phyloP scores from a whole-genome alignment of 2,797 vertebrate species.

The Morelia viridis region DNA sequence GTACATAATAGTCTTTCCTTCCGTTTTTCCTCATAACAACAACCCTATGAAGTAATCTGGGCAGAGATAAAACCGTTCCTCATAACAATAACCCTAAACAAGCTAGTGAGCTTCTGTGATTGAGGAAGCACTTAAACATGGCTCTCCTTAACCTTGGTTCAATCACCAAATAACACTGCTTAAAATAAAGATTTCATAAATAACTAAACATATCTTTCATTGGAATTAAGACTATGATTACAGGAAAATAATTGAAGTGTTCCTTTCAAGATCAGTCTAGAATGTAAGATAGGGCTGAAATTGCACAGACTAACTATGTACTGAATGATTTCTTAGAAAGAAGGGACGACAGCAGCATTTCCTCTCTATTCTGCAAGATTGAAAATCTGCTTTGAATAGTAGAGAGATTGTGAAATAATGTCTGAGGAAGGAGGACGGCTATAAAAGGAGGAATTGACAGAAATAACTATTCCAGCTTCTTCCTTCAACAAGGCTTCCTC shows the following conservation, averaged over 20 bases:
- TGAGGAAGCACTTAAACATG: background rate
- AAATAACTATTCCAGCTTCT: background rate
- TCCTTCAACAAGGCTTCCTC: background rate
- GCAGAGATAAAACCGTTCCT: background rate
- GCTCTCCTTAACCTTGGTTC: background rate
- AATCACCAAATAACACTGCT: background rate
- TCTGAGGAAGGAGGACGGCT: background rate
- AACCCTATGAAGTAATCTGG: background rate
- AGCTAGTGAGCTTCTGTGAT: background rate
- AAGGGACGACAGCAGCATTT: background rate
- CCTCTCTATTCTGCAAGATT: background rate
- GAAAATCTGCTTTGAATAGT: background rate
- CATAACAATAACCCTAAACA: background rate
- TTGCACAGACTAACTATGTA: background rate
- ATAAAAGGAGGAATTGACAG: background rate
- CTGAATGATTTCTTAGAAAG: background rate
- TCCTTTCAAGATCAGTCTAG: background rate
- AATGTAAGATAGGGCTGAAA: background rate
- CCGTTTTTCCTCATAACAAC: background rate
- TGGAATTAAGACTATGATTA: background rate
- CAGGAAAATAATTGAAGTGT: background rate
- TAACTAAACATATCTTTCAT: background rate
- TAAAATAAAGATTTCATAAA: background rate
- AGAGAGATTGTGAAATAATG: background rate
- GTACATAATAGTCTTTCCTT: background rate